These are phyloP conservation scores for Hesperia comma DNA, from an alignment of 2,888 invertebrate species.

Conservation along the genomic window DNA sequence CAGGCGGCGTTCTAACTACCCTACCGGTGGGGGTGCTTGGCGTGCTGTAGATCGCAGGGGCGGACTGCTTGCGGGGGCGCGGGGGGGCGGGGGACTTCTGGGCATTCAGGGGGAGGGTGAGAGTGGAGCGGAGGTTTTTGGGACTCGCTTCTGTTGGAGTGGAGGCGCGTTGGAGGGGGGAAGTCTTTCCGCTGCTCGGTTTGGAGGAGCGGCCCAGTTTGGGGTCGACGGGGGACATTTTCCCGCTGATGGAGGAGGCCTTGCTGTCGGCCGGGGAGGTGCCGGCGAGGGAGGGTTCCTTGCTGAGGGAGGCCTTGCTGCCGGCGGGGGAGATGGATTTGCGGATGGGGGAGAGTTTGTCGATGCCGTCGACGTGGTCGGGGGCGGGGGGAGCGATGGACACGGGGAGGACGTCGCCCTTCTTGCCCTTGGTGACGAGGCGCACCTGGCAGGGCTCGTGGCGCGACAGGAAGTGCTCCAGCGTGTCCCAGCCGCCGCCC, in stretches of 20 bases:
- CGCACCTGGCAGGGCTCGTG: slow-evolving; percentile 94
- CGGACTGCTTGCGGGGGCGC: slow-evolving; percentile 68
- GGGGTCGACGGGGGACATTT: slow-evolving; percentile 55
- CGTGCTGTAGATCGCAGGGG: slow-evolving; percentile 61
- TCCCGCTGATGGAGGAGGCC: slow-evolving; percentile 63
- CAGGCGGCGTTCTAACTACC: slow-evolving; percentile 62
- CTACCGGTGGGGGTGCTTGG: slow-evolving; percentile 66
- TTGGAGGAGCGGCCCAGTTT: slow-evolving; percentile 49
- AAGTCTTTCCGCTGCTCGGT: slow-evolving; percentile 57
- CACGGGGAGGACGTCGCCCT: slow-evolving; percentile 61
- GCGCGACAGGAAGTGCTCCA: slow-evolving; percentile 95
- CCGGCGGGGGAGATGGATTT: slow-evolving; percentile 52
- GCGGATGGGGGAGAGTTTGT: slow-evolving; percentile 37
- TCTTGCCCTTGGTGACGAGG: slow-evolving; percentile 76
- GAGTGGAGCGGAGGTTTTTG: slow-evolving; percentile 50
- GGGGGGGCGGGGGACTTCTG: slow-evolving; percentile 48
- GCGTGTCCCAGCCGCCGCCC: slow-evolving; percentile 96
- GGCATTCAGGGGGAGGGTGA: slow-evolving; percentile 63
- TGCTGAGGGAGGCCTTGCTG: slow-evolving; percentile 56
- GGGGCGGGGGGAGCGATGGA: slow-evolving; percentile 43
- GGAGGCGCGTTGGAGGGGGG: slow-evolving; percentile 59
- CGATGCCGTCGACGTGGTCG: background rate
- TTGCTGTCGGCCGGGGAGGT: slow-evolving; percentile 65
- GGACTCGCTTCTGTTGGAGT: slow-evolving; percentile 52
- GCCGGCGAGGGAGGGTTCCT: slow-evolving; percentile 53